Evolutionary conservation across 2,113 vertebrate species (phyloP).

Genomic region (Hydrochoerus hydrochaeris): DNA sequence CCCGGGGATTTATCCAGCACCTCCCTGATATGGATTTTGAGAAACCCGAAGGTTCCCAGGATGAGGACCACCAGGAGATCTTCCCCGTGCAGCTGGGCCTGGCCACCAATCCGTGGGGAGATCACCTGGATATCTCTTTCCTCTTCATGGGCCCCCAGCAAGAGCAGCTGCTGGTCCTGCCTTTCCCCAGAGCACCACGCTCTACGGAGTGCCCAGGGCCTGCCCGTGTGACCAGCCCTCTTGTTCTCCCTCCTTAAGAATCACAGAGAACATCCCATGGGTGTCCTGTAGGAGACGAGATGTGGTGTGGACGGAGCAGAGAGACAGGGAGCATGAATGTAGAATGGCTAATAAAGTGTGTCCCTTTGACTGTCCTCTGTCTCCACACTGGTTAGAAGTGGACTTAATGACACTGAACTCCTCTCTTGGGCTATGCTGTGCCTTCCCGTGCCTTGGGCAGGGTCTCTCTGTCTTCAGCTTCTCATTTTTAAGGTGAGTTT

Average conservation of each 20-base stretch:
- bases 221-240: fast-evolving
- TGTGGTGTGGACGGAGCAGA: not conserved
- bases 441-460: not conserved
- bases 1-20: constrained; percentile 51
- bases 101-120: constrained; percentile 55
- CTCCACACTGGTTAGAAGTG: not conserved
- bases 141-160: not conserved
- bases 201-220: constrained; percentile 83
- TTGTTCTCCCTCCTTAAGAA: constrained; percentile 69
- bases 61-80: not conserved
- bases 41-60: not conserved
- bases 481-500: not conserved
- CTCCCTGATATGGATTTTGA: not conserved
- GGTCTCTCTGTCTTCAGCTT: not conserved
- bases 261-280: not conserved
- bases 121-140: constrained; percentile 40
- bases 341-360: constrained; percentile 56
- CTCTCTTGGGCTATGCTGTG: not conserved
- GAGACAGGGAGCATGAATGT: not conserved
- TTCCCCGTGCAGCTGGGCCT: constrained; percentile 66
- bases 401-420: not conserved
- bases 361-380: not conserved
- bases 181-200: constrained; percentile 77
- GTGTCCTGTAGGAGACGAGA: not conserved
- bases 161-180: constrained; percentile 61